A percentile compares a stretch with the other conserved stretches of the same genome.
Conservation (phyloP, 2,888 invertebrate species). For the Luperina nickerlii region DNA sequence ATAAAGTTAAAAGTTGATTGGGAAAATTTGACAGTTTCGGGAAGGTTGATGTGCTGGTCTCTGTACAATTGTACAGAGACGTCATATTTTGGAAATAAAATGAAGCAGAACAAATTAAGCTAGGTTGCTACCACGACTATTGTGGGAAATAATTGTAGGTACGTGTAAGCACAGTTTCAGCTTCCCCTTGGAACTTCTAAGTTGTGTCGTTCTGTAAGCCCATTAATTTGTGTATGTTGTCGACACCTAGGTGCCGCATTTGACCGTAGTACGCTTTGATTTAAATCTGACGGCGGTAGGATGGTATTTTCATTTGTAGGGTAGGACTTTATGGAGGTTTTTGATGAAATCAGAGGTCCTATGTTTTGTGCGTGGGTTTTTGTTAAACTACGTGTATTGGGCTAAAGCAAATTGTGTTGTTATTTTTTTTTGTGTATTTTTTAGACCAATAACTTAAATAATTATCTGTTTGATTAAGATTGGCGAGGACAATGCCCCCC, state of each 20-base stretch:
- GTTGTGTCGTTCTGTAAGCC: not conserved
- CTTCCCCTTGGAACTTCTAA: not conserved
- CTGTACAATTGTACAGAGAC: no score
- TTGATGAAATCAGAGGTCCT: not conserved
- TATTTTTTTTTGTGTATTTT: not conserved
- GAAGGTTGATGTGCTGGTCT: no score
- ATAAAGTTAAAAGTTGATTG: no score
- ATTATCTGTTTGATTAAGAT: not conserved
- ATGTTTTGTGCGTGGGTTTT: not conserved
- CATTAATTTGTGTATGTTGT: slow-evolving; percentile 26
- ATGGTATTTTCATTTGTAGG: slow-evolving; percentile 20
- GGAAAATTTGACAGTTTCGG: no score
- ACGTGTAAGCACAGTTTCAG: no score
- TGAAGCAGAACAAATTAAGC: no score
- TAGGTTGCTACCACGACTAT: no score
- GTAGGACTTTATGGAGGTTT: slow-evolving; percentile 5
- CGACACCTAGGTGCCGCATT: slow-evolving; percentile 14
- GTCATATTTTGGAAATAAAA: no score
- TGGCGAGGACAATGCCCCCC: not conserved
- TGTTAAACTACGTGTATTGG: not conserved
- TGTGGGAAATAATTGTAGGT: no score
- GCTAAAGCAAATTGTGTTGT: not conserved
- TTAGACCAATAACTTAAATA: not conserved
- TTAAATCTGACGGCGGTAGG: slow-evolving; percentile 29
- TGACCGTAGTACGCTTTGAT: slow-evolving; percentile 32